Percentiles rank a stretch among this genome's conserved stretches.
Conservation (phyloP, 2,113 vertebrate species). For the Phyllopteryx taeniolatus region DNA sequence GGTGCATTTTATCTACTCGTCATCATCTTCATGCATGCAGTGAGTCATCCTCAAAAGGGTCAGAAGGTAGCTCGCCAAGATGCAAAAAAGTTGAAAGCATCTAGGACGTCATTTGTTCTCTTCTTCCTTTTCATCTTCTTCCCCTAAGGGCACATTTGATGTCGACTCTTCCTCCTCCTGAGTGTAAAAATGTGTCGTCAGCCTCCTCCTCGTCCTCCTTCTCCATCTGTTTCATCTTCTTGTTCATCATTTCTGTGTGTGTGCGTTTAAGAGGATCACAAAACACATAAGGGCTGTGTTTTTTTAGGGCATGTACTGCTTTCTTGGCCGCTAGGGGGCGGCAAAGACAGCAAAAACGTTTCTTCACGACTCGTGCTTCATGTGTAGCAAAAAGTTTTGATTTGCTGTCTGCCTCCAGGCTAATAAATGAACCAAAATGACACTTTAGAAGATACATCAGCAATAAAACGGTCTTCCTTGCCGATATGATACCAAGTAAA, state of each 20-base stretch:
- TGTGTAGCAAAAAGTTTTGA: neutral
- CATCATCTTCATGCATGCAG: neutral
- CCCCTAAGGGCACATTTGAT: neutral
- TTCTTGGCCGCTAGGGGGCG: neutral
- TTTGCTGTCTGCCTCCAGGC: neutral
- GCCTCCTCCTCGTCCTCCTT: neutral
- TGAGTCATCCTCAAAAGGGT: neutral
- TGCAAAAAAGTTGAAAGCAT: conserved; percentile 1
- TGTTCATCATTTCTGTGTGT: neutral
- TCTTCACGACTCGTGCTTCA: neutral
- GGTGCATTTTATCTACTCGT: neutral
- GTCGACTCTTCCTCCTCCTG: neutral
- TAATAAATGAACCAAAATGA: neutral
- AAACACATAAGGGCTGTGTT: neutral
- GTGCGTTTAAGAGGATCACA: neutral
- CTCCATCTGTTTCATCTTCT: conserved; percentile 1
- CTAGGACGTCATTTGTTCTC: conserved; percentile 3
- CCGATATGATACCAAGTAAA: no score
- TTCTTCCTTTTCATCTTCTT: neutral
- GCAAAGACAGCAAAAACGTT: neutral
- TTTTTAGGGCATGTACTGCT: neutral
- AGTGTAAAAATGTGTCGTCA: conserved; percentile 1
- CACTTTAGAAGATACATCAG: neutral
- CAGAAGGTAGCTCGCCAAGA: neutral
- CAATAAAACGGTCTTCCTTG: neutral